phyloP scores from a whole-genome alignment of 1,140 invertebrate species.

The Drosophila melanica region DNA sequence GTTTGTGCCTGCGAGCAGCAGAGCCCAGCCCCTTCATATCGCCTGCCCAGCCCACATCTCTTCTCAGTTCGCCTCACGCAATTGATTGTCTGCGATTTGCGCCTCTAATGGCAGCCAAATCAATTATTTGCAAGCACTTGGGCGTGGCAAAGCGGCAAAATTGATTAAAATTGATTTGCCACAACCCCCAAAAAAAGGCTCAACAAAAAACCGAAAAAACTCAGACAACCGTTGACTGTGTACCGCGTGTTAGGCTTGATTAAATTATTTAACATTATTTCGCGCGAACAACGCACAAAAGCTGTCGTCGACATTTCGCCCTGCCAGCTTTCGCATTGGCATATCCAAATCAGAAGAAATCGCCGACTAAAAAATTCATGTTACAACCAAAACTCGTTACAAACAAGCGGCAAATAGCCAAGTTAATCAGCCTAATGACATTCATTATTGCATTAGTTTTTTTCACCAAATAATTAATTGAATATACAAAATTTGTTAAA shows the following conservation, averaged over 20 bases:
- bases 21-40: background rate
- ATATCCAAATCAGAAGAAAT: background rate
- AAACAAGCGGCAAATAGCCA: background rate
- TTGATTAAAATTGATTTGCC: constrained; percentile 81
- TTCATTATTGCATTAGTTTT: background rate
- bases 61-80: constrained; percentile 32
- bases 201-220: constrained; percentile 16
- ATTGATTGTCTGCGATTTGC: constrained; percentile 81
- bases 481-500: background rate
- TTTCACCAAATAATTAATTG: background rate
- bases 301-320: constrained; percentile 2
- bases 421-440: constrained; percentile 10
- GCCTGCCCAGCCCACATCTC: constrained; percentile 5
- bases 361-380: background rate
- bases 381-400: background rate
- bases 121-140: constrained; percentile 74
- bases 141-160: constrained; percentile 46
- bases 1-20: constrained; percentile 71
- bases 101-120: constrained; percentile 74
- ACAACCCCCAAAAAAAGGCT: constrained; percentile 31
- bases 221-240: constrained; percentile 33
- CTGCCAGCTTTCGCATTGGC: background rate
- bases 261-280: constrained; percentile 30
- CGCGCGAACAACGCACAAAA: background rate
- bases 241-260: constrained; percentile 36